phyloP scores from a whole-genome alignment of 2,113 vertebrate genomes.

The Anolis carolinensis region DNA sequence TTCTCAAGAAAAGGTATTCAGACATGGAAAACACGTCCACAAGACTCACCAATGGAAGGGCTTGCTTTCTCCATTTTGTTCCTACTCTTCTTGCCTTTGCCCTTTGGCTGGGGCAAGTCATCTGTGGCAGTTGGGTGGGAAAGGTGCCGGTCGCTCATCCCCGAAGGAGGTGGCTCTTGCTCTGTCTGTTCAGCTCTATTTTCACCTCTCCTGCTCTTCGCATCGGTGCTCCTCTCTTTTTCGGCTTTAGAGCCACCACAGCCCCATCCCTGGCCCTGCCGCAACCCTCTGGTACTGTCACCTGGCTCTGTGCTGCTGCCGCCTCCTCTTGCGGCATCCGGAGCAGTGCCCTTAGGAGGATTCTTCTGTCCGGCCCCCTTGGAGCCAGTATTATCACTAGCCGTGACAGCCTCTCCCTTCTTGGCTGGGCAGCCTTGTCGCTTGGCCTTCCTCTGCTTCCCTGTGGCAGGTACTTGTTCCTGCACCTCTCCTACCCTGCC shows the following conservation, averaged over 20 bases:
- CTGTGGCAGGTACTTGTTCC: slow-evolving; percentile 21
- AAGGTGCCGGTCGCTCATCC: slow-evolving; percentile 18
- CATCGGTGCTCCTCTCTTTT: slow-evolving; percentile 74
- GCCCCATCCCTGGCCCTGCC: slow-evolving; percentile 60
- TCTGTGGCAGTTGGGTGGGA: slow-evolving; percentile 53
- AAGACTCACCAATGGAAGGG: slow-evolving; percentile 84
- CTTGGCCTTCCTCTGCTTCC: slow-evolving; percentile 88
- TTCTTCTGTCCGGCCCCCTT: slow-evolving; percentile 78
- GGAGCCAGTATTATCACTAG: slow-evolving; percentile 60
- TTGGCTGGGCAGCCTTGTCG: slow-evolving; percentile 81
- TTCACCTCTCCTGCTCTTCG: slow-evolving; percentile 69
- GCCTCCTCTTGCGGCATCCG: slow-evolving; percentile 51
- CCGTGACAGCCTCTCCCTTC: slow-evolving; percentile 57
- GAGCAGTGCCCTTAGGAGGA: slow-evolving; percentile 46
- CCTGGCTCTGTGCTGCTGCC: slow-evolving; percentile 37
- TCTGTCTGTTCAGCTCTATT: slow-evolving; percentile 58
- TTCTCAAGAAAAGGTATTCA: not conserved
- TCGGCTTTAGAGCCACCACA: slow-evolving; percentile 65
- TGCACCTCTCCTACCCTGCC: slow-evolving; percentile 69
- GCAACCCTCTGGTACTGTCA: slow-evolving; percentile 73
- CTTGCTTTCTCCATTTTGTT: slow-evolving; percentile 90
- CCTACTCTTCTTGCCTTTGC: slow-evolving; percentile 90
- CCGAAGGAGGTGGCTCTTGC: slow-evolving; percentile 25
- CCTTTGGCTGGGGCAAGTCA: slow-evolving; percentile 84
- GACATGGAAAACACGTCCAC: slow-evolving; percentile 18